Evolutionary conservation across 2,113 vertebrate genomes (phyloP).

Genomic region (Upupa epops): DNA sequence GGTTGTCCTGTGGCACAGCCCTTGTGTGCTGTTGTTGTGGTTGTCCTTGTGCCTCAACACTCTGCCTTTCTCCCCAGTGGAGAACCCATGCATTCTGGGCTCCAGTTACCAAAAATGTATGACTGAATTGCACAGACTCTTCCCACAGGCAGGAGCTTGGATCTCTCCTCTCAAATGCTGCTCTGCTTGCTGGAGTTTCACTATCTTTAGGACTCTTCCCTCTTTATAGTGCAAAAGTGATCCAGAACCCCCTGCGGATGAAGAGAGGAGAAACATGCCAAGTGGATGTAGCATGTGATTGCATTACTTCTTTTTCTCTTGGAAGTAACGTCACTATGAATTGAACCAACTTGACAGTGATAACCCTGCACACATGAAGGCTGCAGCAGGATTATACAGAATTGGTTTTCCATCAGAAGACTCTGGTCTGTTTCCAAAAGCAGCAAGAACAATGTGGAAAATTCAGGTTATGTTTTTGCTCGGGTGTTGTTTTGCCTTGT

Average conservation of each 20-base stretch:
- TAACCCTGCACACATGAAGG: not conserved
- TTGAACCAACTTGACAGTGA: not conserved
- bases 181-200: not conserved
- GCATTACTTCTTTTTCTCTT: not conserved
- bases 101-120: not conserved
- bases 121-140: not conserved
- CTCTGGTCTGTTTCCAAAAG: not conserved
- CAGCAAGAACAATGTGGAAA: not conserved
- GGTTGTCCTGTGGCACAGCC: fast-evolving
- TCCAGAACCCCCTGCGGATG: not conserved
- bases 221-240: not conserved
- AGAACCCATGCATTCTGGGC: too few species aligned
- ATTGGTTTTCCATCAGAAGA: not conserved
- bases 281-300: not conserved
- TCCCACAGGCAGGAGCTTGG: not conserved
- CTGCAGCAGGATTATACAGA: not conserved
- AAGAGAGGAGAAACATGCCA: not conserved
- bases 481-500: not conserved
- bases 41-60: too few species aligned
- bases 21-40: fast-evolving
- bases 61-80: not conserved
- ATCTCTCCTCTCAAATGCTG: not conserved
- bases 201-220: not conserved
- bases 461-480: not conserved
- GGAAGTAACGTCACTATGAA: not conserved